These are phyloP conservation scores for Liasis olivaceus DNA, from an alignment of 2,797 vertebrate genomes.

Conservation along the genomic window DNA sequence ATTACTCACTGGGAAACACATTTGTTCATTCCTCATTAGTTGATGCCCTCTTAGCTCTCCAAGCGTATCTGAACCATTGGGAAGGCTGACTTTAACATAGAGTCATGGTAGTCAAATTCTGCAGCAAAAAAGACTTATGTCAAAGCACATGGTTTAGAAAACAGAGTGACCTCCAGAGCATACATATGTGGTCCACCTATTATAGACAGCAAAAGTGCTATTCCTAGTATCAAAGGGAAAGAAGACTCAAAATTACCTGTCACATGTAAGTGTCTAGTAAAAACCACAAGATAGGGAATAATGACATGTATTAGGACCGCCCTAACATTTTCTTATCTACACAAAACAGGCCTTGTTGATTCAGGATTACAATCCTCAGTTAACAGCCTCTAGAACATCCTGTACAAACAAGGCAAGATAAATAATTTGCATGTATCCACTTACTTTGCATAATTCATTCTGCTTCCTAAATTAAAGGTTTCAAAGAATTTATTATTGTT, in stretches of 20 bases:
- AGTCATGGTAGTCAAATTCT: not conserved
- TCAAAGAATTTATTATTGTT: conserved; percentile 30
- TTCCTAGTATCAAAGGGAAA: not conserved
- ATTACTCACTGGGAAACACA: no score
- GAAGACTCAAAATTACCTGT: conserved; percentile 18
- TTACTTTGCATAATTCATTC: conserved; percentile 39
- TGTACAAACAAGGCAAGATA: conserved; percentile 38
- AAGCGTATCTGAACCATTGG: not conserved
- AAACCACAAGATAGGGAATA: conserved; percentile 17
- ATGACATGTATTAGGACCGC: conserved; percentile 10
- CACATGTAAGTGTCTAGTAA: conserved; percentile 11
- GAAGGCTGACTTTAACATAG: not conserved
- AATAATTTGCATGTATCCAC: conserved; percentile 40
- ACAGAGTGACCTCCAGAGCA: not conserved
- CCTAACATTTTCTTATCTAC: conserved; percentile 27
- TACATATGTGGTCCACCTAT: not conserved
- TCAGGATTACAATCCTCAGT: conserved; percentile 36
- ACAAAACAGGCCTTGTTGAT: conserved; percentile 32
- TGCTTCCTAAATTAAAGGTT: conserved; percentile 30
- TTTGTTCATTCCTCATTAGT: not conserved
- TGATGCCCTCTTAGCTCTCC: not conserved
- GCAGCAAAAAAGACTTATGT: not conserved
- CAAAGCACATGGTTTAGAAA: not conserved
- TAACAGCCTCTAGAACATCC: conserved; percentile 34
- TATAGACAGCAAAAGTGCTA: not conserved